Evolutionary conservation across 2,113 vertebrate species (phyloP).

Genomic region (Nycticorax nycticorax): DNA sequence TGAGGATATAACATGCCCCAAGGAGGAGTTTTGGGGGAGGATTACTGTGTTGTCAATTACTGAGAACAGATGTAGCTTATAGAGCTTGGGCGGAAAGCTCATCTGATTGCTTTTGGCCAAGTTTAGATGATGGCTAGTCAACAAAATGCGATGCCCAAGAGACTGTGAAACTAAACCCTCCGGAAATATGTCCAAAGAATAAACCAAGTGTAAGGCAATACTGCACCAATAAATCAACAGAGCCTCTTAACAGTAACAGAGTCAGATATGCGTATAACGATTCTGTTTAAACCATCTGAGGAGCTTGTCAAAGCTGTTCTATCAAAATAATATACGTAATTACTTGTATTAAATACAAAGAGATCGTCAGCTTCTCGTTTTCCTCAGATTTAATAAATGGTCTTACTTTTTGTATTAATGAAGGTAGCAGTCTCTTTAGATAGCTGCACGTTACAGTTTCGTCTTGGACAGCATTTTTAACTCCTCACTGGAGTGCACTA

Average conservation of each 20-base stretch:
- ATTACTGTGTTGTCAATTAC: constrained; percentile 7
- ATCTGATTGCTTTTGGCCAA: constrained; percentile 45
- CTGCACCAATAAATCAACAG: constrained; percentile 25
- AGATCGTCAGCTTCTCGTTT: neutral
- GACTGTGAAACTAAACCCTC: constrained; percentile 56
- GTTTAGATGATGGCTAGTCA: constrained; percentile 51
- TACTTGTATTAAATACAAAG: neutral
- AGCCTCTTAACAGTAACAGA: constrained; percentile 6
- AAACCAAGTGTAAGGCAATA: constrained; percentile 27
- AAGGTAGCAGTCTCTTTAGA: neutral
- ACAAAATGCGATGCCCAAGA: constrained; percentile 29
- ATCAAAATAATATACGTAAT: neutral
- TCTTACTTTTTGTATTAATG: neutral
- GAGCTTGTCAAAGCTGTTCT: constrained; percentile 17
- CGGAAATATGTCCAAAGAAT: constrained; percentile 51
- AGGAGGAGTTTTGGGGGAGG: neutral
- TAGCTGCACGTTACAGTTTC: neutral
- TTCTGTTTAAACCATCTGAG: constrained; percentile 27
- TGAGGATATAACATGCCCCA: neutral
- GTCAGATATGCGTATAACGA: neutral
- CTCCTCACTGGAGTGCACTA: neutral
- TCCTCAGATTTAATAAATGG: neutral
- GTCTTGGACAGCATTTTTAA: neutral
- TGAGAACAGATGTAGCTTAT: constrained; percentile 38
- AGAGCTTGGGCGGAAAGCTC: constrained; percentile 12